Evolutionary conservation across 2,797 vertebrate species (phyloP).

Genomic region (Malurus splendens): DNA sequence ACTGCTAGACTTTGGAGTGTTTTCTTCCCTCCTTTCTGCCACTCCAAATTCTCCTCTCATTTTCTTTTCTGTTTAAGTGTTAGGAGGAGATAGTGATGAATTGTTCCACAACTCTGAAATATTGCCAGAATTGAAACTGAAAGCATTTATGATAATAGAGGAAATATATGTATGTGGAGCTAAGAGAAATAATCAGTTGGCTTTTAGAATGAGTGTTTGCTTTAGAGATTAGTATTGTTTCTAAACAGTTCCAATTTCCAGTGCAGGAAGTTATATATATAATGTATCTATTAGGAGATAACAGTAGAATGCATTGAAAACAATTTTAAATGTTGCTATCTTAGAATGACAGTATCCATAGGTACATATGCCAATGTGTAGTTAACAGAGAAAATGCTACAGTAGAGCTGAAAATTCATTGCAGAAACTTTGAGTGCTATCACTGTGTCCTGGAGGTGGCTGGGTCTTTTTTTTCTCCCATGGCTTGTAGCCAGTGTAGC

Average conservation of each 20-base stretch:
- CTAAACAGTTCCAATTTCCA: not conserved
- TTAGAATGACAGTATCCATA: not conserved
- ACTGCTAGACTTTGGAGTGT: not conserved
- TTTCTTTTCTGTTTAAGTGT: not conserved
- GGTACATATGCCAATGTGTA: not conserved
- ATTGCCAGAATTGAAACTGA: not conserved
- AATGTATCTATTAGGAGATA: not conserved
- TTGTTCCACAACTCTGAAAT: not conserved
- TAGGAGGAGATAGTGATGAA: not conserved
- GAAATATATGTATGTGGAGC: not conserved
- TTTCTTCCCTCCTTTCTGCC: not conserved
- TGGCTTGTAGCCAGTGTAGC: not conserved
- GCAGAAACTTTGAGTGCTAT: not conserved
- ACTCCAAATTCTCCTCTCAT: not conserved
- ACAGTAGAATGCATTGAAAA: not conserved
- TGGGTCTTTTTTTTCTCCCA: not conserved
- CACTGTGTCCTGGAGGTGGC: not conserved
- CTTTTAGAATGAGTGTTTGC: not conserved
- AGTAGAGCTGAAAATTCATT: not conserved
- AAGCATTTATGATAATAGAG: not conserved
- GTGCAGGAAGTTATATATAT: not conserved
- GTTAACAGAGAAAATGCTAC: not conserved
- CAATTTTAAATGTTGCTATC: not conserved
- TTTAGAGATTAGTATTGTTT: not conserved
- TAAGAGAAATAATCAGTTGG: not conserved